phyloP scores from a whole-genome alignment of 2,113 vertebrate species.

The Paracanthobrama guichenoti region DNA sequence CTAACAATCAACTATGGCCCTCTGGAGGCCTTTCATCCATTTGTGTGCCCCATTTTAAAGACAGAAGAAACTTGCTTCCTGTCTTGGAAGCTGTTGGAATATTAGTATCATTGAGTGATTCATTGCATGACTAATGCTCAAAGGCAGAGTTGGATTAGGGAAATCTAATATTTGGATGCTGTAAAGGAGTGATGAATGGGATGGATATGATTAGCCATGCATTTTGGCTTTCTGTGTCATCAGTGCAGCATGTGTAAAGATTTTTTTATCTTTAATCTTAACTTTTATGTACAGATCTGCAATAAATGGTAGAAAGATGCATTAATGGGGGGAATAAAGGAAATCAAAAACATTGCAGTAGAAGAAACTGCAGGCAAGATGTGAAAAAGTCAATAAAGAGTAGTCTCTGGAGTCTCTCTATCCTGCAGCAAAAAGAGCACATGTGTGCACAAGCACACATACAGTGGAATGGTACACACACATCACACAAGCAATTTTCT shows the following conservation, averaged over 20 bases:
- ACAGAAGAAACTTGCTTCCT: conserved; percentile 63
- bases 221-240: not conserved
- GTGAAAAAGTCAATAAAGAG: conserved; percentile 63
- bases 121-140: conserved; percentile 8
- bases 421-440: conserved; percentile 55
- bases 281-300: not conserved
- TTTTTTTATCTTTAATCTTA: no score
- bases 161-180: conserved; percentile 28
- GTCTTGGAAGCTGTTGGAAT: conserved; percentile 53
- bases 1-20: conserved; percentile 46
- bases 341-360: conserved; percentile 21
- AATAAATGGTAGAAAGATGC: conserved; percentile 1
- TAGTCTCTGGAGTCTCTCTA: conserved; percentile 59
- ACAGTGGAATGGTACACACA: conserved; percentile 12
- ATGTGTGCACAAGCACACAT: conserved; percentile 21
- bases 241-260: not conserved
- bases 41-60: conserved; percentile 58
- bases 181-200: not conserved
- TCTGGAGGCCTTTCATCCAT: conserved; percentile 60
- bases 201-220: not conserved
- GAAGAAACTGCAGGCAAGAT: conserved; percentile 55
- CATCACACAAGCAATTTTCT: conserved; percentile 7
- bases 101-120: conserved; percentile 12
- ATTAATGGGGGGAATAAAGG: not conserved
- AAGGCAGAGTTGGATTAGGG: not conserved